These are phyloP conservation scores for Lycaena phlaeas DNA, from an alignment of 2,888 invertebrate species.

Conservation along the genomic window DNA sequence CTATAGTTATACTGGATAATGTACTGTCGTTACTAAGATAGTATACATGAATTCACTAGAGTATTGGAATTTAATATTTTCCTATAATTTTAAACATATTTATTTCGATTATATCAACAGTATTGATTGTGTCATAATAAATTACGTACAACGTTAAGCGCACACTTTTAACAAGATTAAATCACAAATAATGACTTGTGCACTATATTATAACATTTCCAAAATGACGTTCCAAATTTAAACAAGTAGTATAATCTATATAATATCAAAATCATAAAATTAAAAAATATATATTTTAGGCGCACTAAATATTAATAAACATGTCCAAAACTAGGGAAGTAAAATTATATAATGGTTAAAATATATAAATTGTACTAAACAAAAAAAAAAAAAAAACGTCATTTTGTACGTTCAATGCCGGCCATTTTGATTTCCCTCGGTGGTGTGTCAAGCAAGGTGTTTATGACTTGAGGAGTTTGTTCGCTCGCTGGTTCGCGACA, in stretches of 20 bases:
- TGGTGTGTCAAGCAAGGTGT: too few relatives aligned
- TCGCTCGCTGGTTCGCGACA: conserved; percentile 91
- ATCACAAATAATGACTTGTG: conserved; percentile 5
- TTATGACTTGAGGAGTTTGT: conserved; percentile 86
- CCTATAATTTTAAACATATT: conserved; percentile 3
- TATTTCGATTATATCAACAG: conserved; percentile 7
- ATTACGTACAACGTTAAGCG: conserved; percentile 7
- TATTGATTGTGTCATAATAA: background rate
- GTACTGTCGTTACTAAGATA: background rate
- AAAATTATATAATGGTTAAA: too few relatives aligned
- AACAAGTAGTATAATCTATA: too few relatives aligned
- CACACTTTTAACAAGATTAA: conserved; percentile 3
- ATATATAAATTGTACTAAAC: too few relatives aligned
- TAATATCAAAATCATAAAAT: too few relatives aligned
- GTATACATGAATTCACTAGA: background rate
- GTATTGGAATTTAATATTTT: background rate
- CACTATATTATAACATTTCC: conserved; percentile 8
- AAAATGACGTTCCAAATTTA: conserved; percentile 14
- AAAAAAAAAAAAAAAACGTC: conserved; percentile 4
- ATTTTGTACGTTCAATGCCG: conserved; percentile 9
- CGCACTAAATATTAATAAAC: too few relatives aligned
- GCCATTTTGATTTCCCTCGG: conserved; percentile 3
- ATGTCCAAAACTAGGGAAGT: too few relatives aligned
- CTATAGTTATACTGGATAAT: background rate
- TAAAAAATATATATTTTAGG: too few relatives aligned